Conservation (phyloP, 2,888 invertebrate genomes). For the Villa cingulata region DNA sequence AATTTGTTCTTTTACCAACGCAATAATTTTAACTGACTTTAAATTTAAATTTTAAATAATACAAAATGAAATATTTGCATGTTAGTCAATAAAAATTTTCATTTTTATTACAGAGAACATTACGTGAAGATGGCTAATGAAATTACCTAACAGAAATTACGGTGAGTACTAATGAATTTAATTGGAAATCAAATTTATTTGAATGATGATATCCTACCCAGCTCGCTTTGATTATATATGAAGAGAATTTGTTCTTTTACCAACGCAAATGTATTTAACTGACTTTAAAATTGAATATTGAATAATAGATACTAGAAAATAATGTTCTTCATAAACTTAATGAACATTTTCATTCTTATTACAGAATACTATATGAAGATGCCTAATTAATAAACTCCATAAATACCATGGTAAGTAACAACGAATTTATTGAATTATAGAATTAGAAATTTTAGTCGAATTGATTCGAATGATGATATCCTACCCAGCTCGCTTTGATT, state of each 20-base stretch:
- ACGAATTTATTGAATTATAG: too few relatives aligned
- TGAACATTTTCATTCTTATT: not conserved
- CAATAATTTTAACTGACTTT: not conserved
- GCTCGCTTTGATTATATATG: conserved; percentile 18
- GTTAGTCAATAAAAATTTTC: not conserved
- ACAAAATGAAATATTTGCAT: not conserved
- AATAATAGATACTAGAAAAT: not conserved
- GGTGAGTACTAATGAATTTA: too few relatives aligned
- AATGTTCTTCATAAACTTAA: not conserved
- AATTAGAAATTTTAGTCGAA: too few relatives aligned
- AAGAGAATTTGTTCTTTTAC: conserved; percentile 21
- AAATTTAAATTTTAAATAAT: not conserved
- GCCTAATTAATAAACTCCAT: not conserved
- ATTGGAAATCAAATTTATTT: not conserved
- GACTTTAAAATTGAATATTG: not conserved
- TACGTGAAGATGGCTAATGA: too few relatives aligned
- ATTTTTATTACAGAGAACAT: not conserved
- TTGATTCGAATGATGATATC: not conserved
- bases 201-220: not conserved
- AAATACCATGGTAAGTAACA: too few relatives aligned
- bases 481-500: conserved; percentile 26
- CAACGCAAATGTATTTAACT: conserved; percentile 4
- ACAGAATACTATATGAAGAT: not conserved
- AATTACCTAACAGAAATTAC: too few relatives aligned
- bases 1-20: conserved; percentile 17